A percentile compares a stretch with the other conserved stretches of the same genome.
Evolutionary conservation across 2,113 vertebrate genomes (phyloP).

Genomic region (Istiophorus platypterus): DNA sequence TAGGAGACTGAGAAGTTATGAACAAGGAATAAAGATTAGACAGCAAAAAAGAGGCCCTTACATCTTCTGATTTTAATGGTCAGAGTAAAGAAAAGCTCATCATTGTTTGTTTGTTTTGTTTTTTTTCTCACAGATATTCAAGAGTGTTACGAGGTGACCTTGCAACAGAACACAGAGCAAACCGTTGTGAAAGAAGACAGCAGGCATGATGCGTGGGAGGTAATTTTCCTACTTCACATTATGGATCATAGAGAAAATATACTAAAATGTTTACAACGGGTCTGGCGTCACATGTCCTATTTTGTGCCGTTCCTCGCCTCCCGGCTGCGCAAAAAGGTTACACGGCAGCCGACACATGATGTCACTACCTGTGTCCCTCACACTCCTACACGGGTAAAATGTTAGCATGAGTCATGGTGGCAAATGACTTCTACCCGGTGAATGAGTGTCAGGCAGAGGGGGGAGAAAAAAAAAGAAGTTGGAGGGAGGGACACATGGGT

Average conservation of each 20-base stretch:
- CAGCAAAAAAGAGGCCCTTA: neutral
- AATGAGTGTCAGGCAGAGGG: slow-evolving; percentile 33
- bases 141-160: slow-evolving; percentile 87
- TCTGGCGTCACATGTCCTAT: slow-evolving; percentile 8
- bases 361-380: slow-evolving; percentile 47
- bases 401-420: slow-evolving; percentile 45
- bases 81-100: slow-evolving; percentile 39
- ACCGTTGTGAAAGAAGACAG: slow-evolving; percentile 73
- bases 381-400: slow-evolving; percentile 37
- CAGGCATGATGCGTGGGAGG: slow-evolving; percentile 75
- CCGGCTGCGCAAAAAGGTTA: slow-evolving; percentile 6
- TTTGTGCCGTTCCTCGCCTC: slow-evolving; percentile 1
- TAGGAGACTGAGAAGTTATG: slow-evolving; percentile 8
- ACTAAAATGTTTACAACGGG: slow-evolving; percentile 51
- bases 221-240: slow-evolving; percentile 69
- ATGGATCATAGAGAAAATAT: slow-evolving; percentile 42
- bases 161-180: slow-evolving; percentile 80
- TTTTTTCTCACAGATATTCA: slow-evolving; percentile 84
- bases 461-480: slow-evolving; percentile 23
- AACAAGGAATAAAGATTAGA: neutral
- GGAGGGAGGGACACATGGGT: slow-evolving; percentile 15
- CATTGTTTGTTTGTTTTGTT: slow-evolving; percentile 32
- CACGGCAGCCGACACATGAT: slow-evolving; percentile 12
- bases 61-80: slow-evolving; percentile 28
- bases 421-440: slow-evolving; percentile 45